These are phyloP conservation scores for Urocynchramus pylzowi DNA, from an alignment of 2,113 vertebrate genomes.

Conservation along the genomic window DNA sequence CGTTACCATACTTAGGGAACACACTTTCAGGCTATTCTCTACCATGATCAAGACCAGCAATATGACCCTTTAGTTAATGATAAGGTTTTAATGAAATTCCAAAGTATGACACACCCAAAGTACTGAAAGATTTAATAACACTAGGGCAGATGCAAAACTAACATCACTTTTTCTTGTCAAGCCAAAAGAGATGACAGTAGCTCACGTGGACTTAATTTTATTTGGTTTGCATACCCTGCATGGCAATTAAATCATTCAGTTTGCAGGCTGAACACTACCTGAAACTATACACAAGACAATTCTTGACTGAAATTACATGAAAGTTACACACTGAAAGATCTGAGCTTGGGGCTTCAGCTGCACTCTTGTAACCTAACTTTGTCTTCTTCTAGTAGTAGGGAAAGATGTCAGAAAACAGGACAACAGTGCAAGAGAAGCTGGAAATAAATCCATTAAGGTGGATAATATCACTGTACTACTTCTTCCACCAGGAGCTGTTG, in stretches of 20 bases:
- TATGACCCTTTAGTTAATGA: background rate
- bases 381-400: background rate
- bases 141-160: background rate
- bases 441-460: background rate
- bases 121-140: constrained; percentile 16
- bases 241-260: constrained; percentile 1
- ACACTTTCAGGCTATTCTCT: background rate
- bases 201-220: background rate
- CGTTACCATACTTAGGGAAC: background rate
- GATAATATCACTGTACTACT: background rate
- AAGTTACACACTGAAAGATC: background rate
- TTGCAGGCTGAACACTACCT: background rate
- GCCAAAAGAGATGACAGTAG: constrained; percentile 3
- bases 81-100: constrained; percentile 17
- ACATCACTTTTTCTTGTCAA: background rate
- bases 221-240: background rate
- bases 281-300: background rate
- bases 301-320: background rate
- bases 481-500: background rate
- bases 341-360: background rate
- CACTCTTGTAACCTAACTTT: background rate
- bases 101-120: background rate
- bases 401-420: background rate
- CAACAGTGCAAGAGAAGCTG: background rate
- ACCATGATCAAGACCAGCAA: background rate